A percentile compares a stretch with the other conserved stretches of the same genome.
phyloP scores from a whole-genome alignment of 2,113 vertebrate genomes.

The Excalfactoria chinensis region DNA sequence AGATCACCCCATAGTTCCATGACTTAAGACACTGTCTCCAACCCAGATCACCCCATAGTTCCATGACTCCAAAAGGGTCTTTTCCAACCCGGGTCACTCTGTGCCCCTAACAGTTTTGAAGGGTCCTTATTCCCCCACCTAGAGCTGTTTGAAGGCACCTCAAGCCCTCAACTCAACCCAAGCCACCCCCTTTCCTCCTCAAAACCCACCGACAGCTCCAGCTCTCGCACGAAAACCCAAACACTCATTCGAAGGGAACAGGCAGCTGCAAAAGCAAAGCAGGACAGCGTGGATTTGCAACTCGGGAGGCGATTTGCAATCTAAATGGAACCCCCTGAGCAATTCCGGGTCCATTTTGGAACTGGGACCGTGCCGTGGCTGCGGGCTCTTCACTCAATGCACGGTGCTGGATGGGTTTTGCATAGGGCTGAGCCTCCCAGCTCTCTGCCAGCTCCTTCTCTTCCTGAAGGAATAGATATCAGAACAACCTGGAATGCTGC shows the following conservation, averaged over 20 bases:
- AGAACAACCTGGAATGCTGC: background rate
- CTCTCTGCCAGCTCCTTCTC: background rate
- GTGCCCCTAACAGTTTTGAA: background rate
- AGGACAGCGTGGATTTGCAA: background rate
- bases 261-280: rapidly evolving
- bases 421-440: background rate
- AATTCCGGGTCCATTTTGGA: background rate
- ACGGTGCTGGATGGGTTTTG: background rate
- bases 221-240: rapidly evolving
- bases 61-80: background rate
- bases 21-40: too few species aligned
- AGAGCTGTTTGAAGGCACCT: background rate
- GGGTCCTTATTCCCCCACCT: background rate
- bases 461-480: background rate
- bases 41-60: background rate
- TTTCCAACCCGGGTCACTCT: background rate
- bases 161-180: background rate
- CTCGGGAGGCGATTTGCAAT: background rate
- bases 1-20: too few species aligned
- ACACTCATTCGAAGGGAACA: rapidly evolving
- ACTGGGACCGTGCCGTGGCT: background rate
- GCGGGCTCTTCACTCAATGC: background rate
- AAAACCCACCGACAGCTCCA: background rate
- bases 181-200: rapidly evolving
- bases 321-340: background rate